These are phyloP conservation scores for Leucoma salicis DNA, from an alignment of 2,888 invertebrate genomes.

Conservation along the genomic window DNA sequence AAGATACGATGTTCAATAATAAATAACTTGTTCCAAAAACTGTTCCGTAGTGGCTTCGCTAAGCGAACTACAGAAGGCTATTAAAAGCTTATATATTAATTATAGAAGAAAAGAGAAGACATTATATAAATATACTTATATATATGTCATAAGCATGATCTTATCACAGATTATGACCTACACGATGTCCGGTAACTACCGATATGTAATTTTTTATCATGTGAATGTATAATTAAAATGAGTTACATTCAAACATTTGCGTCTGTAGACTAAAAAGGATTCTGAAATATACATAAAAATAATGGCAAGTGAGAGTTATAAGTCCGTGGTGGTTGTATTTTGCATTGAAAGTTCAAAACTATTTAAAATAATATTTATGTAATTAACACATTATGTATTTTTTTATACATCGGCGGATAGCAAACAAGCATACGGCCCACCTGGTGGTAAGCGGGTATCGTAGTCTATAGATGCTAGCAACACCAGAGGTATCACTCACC, in stretches of 20 bases:
- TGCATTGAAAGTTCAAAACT: no score
- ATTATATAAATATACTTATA: constrained; percentile 40
- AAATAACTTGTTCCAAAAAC: constrained; percentile 9
- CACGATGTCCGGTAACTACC: constrained; percentile 60
- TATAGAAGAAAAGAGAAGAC: constrained; percentile 42
- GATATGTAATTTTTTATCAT: constrained; percentile 56
- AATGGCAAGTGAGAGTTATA: no score
- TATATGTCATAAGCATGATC: constrained; percentile 73
- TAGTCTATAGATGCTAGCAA: no score
- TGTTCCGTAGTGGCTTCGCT: constrained; percentile 51
- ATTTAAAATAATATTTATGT: no score
- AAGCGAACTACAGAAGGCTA: constrained; percentile 77
- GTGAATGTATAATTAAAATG: constrained; percentile 10
- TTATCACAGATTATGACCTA: constrained; percentile 79
- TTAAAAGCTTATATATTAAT: constrained; percentile 65
- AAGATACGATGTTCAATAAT: no score
- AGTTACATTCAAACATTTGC: constrained; percentile 18
- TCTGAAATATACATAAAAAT: no score
- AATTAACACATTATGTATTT: no score
- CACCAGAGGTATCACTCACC: no score
- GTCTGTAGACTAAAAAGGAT: neutral
- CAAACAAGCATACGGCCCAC: no score
- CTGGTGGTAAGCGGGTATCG: no score
- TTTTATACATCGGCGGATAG: no score
- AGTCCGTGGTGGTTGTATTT: no score